phyloP scores from a whole-genome alignment of 2,113 vertebrate genomes.

The Alligator sinensis region DNA sequence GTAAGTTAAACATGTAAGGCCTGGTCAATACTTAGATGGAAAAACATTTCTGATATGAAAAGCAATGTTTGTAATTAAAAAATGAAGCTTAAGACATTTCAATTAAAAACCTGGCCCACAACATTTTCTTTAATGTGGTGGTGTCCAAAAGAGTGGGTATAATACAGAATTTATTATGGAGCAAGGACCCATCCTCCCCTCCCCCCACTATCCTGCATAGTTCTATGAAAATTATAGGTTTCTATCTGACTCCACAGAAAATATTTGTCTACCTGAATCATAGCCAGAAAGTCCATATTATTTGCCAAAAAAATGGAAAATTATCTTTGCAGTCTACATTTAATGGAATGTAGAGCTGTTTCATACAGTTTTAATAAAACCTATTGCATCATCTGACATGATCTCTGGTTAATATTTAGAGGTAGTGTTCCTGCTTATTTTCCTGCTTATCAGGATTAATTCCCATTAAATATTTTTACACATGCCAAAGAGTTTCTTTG shows the following conservation, averaged over 20 bases:
- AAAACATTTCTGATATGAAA: background rate
- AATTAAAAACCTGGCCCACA: background rate
- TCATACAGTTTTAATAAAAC: constrained; percentile 50
- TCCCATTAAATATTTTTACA: background rate
- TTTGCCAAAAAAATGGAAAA: constrained; percentile 53
- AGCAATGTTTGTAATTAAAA: background rate
- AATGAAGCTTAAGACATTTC: background rate
- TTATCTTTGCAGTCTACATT: constrained; percentile 54
- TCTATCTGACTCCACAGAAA: constrained; percentile 42
- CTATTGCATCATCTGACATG: background rate
- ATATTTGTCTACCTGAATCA: constrained; percentile 31
- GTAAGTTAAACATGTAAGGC: background rate
- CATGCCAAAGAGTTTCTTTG: background rate
- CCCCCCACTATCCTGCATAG: background rate
- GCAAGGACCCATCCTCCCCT: constrained; percentile 28
- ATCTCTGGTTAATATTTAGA: background rate
- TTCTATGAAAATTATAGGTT: constrained; percentile 48
- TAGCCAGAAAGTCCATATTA: constrained; percentile 29
- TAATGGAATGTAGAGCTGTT: constrained; percentile 42
- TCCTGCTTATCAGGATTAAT: constrained; percentile 8
- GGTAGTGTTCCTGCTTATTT: background rate
- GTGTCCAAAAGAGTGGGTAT: background rate
- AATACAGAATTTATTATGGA: background rate
- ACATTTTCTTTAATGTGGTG: background rate
- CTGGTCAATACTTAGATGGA: background rate